These are phyloP conservation scores for Odontesthes bonariensis DNA, from an alignment of 2,113 vertebrate species.

Conservation along the genomic window DNA sequence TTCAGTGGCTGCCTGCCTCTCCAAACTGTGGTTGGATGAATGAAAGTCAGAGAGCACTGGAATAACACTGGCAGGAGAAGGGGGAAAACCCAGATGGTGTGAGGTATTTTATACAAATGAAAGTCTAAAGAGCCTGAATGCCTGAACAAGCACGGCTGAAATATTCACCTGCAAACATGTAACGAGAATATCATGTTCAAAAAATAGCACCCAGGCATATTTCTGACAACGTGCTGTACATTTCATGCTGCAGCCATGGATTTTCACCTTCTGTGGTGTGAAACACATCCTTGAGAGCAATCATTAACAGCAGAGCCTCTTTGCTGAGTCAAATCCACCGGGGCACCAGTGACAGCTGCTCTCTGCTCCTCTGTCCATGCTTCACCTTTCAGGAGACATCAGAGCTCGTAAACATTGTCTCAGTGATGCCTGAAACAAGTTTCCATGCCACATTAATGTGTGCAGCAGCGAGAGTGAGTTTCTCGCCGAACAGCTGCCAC, in stretches of 20 bases:
- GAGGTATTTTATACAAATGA: constrained; percentile 4
- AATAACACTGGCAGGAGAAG: constrained; percentile 1
- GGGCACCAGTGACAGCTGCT: constrained; percentile 63
- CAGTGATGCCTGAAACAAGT: constrained; percentile 69
- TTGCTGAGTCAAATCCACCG: constrained; percentile 69
- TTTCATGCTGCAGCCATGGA: constrained; percentile 24
- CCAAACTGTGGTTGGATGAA: constrained; percentile 53
- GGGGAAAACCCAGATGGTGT: constrained; percentile 27
- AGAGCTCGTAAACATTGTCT: constrained; percentile 68
- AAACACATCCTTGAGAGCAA: constrained; percentile 46
- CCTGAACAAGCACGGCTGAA: neutral
- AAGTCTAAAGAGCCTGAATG: constrained; percentile 1
- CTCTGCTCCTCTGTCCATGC: constrained; percentile 56
- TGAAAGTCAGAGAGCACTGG: constrained; percentile 27
- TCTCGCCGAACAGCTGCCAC: constrained; percentile 77
- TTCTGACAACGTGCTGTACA: neutral
- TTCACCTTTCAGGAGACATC: constrained; percentile 70
- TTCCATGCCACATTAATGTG: constrained; percentile 69
- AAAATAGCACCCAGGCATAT: neutral
- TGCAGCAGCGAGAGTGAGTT: constrained; percentile 45
- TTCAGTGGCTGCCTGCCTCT: constrained; percentile 43
- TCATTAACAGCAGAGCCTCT: constrained; percentile 60
- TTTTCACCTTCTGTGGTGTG: constrained; percentile 42
- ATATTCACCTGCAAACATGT: neutral
- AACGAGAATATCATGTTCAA: neutral